Conservation (phyloP, 2,797 vertebrate species). For the Vireo griseus region DNA sequence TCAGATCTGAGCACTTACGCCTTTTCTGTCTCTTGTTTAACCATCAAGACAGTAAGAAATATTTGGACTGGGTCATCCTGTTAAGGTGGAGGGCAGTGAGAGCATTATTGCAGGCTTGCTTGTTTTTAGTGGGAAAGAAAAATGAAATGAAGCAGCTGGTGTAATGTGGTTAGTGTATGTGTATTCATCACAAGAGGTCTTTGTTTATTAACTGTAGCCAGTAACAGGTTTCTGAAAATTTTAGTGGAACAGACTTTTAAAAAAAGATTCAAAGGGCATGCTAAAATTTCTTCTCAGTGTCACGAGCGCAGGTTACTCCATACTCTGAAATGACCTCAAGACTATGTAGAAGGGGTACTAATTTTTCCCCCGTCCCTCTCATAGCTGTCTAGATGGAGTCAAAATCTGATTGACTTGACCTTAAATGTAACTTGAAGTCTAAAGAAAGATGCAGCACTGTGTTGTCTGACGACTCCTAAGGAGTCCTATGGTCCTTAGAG, state of each 20-base stretch:
- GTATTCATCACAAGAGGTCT: background rate
- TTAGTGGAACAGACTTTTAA: background rate
- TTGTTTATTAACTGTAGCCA: background rate
- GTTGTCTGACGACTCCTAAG: background rate
- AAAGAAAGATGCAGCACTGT: background rate
- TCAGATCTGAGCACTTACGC: background rate
- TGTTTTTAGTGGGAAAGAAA: background rate
- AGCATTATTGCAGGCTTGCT: background rate
- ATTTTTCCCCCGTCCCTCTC: background rate
- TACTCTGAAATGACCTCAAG: background rate
- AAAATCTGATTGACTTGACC: background rate
- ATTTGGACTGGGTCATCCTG: background rate
- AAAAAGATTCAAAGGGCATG: background rate
- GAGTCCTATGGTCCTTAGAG: background rate
- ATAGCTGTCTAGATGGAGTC: background rate
- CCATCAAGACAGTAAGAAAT: background rate
- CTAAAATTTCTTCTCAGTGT: background rate
- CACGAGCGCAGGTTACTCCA: background rate
- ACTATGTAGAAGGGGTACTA: rapidly evolving
- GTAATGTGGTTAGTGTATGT: background rate
- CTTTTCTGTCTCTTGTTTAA: background rate
- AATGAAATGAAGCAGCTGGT: background rate
- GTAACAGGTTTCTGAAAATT: background rate
- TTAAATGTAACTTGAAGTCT: background rate
- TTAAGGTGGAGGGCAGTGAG: background rate